Base-by-base conservation (phyloP, 2,888 invertebrate genomes). In the Amiota minor region DNA sequence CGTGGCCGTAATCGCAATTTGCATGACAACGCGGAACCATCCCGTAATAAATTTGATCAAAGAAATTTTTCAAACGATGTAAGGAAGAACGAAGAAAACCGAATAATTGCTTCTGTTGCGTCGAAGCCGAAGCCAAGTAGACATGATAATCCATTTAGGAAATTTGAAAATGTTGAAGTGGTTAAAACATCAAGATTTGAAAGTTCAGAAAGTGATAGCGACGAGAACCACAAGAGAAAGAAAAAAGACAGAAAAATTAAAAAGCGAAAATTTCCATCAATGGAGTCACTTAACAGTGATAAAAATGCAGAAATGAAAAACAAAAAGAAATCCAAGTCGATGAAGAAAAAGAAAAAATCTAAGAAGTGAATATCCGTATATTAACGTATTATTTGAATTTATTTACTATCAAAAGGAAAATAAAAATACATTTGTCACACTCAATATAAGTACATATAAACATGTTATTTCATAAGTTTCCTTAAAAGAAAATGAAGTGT, bases 221-320 rank as follows among this genome's bases (percentile, higher is more conserved):
- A 91, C 71, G 90, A 90, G 8, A 89, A 93, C 92, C 72, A 76
- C 91, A 83, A 91, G 88, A 75, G 92, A 59, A 79, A 90, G 62
- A 92, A 92, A 81, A 93, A 92, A 88, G 93, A 93, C 82, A 93
- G 92, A 88, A 91, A 91, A 76, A 88, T 90, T 62, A 94, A 92
- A 86, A 92, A 91, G 80, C 88, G 87, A 92, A 93, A 81, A 75
- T 89, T 90, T 9, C 88, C 89, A 46, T 90, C 90, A 47, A 80
- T 81, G 3, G 89, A 88, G 77, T 90, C 91, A 0, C 88, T 89
- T 12, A 79, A 75, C 81, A 94, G 93, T 87, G 93, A 93, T 87
- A 95, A 94, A 88, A 94, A 93, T 90, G 95, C 94, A 88, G 94
- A 94, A 89, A 91, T 92, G 1, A 93, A 84, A 72, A 83, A 74